These are phyloP conservation scores for Sylvia atricapilla DNA, from an alignment of 2,113 vertebrate species.

Conservation along the genomic window DNA sequence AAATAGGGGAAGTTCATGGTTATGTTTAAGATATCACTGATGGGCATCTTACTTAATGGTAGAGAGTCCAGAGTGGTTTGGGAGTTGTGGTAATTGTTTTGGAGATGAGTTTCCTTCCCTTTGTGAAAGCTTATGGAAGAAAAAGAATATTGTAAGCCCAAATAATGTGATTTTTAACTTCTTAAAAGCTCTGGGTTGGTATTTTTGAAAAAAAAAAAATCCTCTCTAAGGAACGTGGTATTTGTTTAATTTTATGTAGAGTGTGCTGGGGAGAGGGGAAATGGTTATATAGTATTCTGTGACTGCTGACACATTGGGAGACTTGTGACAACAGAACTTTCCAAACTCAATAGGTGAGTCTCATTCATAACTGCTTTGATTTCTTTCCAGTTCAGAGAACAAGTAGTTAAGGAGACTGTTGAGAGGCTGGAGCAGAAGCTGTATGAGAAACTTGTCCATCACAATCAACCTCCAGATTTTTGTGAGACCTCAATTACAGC, in stretches of 20 bases:
- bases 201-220: neutral
- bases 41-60: neutral
- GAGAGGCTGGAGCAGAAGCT: slow-evolving; percentile 92
- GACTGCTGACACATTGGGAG: accelerated
- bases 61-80: neutral
- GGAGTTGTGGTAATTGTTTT: neutral
- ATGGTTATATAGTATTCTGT: neutral
- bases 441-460: slow-evolving; percentile 85
- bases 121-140: neutral
- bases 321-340: neutral
- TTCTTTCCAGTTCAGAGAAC: slow-evolving; percentile 87
- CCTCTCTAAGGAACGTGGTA: neutral
- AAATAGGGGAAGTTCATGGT: neutral
- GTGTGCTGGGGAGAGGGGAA: neutral
- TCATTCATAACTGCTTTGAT: neutral
- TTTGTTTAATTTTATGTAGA: neutral
- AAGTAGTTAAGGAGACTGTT: slow-evolving; percentile 93
- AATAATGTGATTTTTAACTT: neutral
- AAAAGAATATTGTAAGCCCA: neutral
- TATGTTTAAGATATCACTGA: neutral
- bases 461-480: slow-evolving; percentile 61
- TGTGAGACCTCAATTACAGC: slow-evolving; percentile 19
- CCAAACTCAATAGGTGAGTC: neutral
- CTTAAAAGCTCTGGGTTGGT: neutral
- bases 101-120: neutral